Evolutionary conservation across 1,140 invertebrate genomes (phyloP).

Genomic region (Papilio aristodemus): DNA sequence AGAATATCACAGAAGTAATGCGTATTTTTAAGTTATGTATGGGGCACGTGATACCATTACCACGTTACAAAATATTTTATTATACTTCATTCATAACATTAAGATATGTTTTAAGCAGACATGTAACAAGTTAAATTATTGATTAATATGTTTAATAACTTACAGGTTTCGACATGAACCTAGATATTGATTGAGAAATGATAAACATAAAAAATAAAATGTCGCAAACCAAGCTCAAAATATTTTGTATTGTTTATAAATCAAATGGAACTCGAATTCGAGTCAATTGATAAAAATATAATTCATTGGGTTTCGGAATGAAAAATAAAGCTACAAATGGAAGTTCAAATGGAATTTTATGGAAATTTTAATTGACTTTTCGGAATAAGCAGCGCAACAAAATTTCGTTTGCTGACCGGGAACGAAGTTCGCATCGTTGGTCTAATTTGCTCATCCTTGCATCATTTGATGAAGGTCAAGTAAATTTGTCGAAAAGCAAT

Average conservation of each 20-base stretch:
- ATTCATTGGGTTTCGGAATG: slow-evolving; percentile 24
- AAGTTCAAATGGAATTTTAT: slow-evolving; percentile 26
- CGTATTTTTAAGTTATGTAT: too few species aligned
- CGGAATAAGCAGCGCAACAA: slow-evolving; percentile 30
- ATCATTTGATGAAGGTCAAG: slow-evolving; percentile 48
- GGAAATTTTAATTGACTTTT: slow-evolving; percentile 32
- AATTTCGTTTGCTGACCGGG: slow-evolving; percentile 29
- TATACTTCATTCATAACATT: too few species aligned
- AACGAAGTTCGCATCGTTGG: slow-evolving; percentile 28
- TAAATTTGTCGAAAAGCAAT: slow-evolving; percentile 69
- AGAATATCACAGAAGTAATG: background rate
- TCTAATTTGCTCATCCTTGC: slow-evolving; percentile 40
- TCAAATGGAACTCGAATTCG: slow-evolving; percentile 13
- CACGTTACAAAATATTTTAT: too few species aligned
- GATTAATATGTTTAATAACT: too few species aligned
- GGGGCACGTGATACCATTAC: too few species aligned
- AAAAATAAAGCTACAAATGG: slow-evolving; percentile 6
- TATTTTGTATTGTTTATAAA: slow-evolving; percentile 10
- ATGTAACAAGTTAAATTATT: too few species aligned
- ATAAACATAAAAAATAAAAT: background rate
- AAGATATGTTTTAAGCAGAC: too few species aligned
- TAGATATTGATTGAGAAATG: background rate
- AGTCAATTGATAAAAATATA: slow-evolving; percentile 28
- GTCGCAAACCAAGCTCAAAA: background rate
- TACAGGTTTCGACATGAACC: too few species aligned